Evolutionary conservation across 2,113 vertebrate species (phyloP), one percentile per base, ranked within the genome.

Genomic region (Aviceda subcristata): DNA sequence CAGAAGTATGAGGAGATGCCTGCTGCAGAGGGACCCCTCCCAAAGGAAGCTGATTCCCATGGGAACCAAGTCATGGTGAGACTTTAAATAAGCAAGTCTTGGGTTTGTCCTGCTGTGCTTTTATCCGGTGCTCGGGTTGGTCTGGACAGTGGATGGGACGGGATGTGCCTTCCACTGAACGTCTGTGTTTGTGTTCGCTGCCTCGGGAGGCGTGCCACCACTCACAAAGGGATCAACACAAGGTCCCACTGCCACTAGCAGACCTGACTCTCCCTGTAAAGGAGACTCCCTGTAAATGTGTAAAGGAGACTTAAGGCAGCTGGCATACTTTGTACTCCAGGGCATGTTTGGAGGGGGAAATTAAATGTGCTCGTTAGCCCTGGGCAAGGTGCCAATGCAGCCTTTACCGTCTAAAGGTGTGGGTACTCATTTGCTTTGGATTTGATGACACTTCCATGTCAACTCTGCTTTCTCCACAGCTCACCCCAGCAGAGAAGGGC

Each of bases 401-500:
- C 48, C 59, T 30, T 72, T 16, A 6, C 39, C 14, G 0, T 2
- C 10, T 66, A 2, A 7, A 30, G 66, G 18, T 8, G 50, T 24
- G 39, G 53, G 51, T 9, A 19, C 66, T 81, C 13, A 1, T 21
- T 4, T 3, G 46, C 60, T 6, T 20, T 36, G 46, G 11, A 0
- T 78, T 9, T 88, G 76, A 20, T 62, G 23, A 72, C 39, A 22
- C 5, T 19, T 88, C 39, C 3, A 0, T 50, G 53, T 60, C 36
- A 39, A 50, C 74, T 96, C 55, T 75, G 88, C 90, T 96, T 68
- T 64, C 91, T 82, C 95, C 66, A 4, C 97, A 99, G 99, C 99
- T 99, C 93, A 99, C 99, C 2, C 99, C 99, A 2, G 99, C 99
- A 3, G 98, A 99, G 93, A 98, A 98, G 97, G 98, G 98, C 5